Evolutionary conservation across 2,113 vertebrate species (phyloP).

Genomic region (Todiramphus saurophagus): DNA sequence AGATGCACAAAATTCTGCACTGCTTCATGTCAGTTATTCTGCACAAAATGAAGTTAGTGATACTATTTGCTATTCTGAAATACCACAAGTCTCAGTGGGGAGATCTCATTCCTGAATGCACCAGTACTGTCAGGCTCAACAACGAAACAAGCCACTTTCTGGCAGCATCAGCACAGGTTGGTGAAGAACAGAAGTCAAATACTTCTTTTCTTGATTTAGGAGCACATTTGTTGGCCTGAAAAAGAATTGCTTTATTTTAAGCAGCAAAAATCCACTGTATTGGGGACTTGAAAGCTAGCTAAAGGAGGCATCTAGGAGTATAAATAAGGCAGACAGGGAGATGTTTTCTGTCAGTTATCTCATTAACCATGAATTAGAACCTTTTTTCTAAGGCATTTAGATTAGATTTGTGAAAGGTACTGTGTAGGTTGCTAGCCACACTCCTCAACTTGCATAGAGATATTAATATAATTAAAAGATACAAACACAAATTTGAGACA

Average conservation of each 20-base stretch:
- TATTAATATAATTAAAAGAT: neutral
- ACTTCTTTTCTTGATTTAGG: neutral
- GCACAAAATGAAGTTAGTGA: neutral
- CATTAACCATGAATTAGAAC: neutral
- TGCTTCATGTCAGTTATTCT: accelerated
- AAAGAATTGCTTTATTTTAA: neutral
- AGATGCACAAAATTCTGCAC: neutral
- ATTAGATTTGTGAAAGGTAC: neutral
- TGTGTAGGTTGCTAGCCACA: neutral
- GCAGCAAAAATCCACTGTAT: neutral
- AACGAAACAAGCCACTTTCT: neutral
- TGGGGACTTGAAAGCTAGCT: neutral
- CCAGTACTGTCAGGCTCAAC: neutral
- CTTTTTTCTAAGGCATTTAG: neutral
- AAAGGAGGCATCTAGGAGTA: neutral
- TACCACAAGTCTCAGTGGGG: neutral
- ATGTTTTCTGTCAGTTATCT: neutral
- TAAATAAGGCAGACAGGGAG: neutral
- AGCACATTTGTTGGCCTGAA: neutral
- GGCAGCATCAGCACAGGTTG: neutral
- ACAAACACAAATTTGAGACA: neutral
- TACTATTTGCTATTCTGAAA: neutral
- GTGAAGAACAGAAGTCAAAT: neutral
- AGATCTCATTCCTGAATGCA: neutral
- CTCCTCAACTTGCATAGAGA: neutral